Conservation (phyloP, 53 echinoderm and acorn worm species). For the Holothuria scabra region DNA sequence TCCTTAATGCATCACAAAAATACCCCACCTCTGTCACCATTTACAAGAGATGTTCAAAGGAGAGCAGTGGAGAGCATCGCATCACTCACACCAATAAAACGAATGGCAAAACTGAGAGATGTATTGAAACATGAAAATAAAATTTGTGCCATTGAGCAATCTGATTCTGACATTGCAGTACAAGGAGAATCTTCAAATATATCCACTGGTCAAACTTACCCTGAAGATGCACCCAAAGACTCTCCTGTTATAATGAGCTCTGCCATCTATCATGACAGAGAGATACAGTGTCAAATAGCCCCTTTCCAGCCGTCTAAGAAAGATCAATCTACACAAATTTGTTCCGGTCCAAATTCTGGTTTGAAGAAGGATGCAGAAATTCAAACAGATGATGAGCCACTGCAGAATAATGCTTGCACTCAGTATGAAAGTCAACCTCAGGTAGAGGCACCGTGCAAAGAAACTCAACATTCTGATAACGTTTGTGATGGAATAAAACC, state of each 20-base stretch:
- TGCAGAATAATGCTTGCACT: neutral
- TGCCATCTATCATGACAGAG: neutral
- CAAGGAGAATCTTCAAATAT: too few species aligned
- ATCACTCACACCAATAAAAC: neutral
- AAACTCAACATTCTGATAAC: too few species aligned
- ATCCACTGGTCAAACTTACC: too few species aligned
- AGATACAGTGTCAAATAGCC: conserved; percentile 5
- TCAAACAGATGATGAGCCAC: neutral
- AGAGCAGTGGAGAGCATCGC: conserved; percentile 28
- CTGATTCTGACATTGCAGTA: too few species aligned
- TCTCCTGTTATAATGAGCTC: too few species aligned
- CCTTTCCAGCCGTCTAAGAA: neutral
- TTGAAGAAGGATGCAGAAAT: neutral
- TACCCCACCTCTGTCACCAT: conserved; percentile 1
- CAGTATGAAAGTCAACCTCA: neutral
- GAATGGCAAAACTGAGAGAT: too few species aligned
- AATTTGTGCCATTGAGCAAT: too few species aligned
- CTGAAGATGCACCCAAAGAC: too few species aligned
- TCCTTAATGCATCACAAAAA: neutral
- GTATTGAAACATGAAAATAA: too few species aligned
- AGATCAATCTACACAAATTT: neutral
- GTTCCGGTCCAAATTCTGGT: too few species aligned
- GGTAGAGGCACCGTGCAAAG: neutral
- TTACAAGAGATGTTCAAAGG: conserved; percentile 10
- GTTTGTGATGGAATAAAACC: too few species aligned